Evolutionary conservation across 1,140 invertebrate species (phyloP), one percentile per base, ranked within the genome.

Genomic region (Tenebrio molitor): DNA sequence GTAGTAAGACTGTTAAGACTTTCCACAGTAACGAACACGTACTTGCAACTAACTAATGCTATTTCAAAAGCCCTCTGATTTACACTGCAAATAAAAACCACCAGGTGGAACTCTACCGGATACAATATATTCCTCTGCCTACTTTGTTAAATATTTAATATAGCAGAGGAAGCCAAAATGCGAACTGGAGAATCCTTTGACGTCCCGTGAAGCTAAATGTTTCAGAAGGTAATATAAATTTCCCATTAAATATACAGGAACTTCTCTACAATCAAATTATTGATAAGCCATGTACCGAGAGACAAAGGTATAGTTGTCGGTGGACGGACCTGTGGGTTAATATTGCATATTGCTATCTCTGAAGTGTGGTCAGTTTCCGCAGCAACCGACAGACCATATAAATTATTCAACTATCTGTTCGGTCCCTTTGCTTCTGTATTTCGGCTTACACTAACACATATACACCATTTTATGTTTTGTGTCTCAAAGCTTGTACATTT

Each of bases 321-420:
- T 58, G 23, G 50, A 58, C 23, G 50, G 23, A 58, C 50, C 50
- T 58, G 46, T 58, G 68, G 42, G 69, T 70, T 70, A 70, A 70
- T 70, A 70, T 70, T 70, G 69, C 69, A 70, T 70, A 70, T 70
- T 63, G 69, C 69, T 70, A 70, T 70, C 69, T 70, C 69, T 62
- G 69, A 62, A 70, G 44, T 62, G 69, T 62, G 69, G 69, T 70
- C 69, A 70, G 69, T 70, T 70, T 70, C 69, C 69, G 69, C 46
- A 70, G 69, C 69, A 70, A 70, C 46, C 69, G 69, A 39, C 69
- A 62, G 46, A 25, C 16, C 42, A 58, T 63, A 70, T 70, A 70
- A 70, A 44, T 70, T 41, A 70, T 70, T 70, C 69, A 70, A 66
- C 64, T 66, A 46, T 66, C 42, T 29, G 16, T 46, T 46, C 39